A percentile compares a stretch with the other conserved stretches of the same genome.
Conservation (phyloP, 2,113 vertebrate genomes). For the Cromileptes altivelis region DNA sequence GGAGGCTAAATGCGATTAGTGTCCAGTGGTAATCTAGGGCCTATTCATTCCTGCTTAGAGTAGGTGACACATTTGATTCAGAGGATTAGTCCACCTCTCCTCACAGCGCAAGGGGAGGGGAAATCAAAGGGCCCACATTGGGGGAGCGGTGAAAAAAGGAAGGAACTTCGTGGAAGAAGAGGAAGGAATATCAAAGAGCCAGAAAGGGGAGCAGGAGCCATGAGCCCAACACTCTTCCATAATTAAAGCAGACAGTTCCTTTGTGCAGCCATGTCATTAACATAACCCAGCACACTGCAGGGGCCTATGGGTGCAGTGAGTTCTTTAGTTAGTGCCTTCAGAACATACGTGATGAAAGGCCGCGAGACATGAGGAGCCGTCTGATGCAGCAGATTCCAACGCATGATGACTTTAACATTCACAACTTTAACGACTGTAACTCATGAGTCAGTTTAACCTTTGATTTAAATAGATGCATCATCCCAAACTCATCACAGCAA, state of each 20-base stretch:
- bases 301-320: slow-evolving; percentile 12
- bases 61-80: slow-evolving; percentile 76
- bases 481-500: neutral
- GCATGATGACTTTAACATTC: slow-evolving; percentile 13
- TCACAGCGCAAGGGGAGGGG: slow-evolving; percentile 9
- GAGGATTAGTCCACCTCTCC: slow-evolving; percentile 75
- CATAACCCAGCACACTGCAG: slow-evolving; percentile 57
- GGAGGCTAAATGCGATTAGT: slow-evolving; percentile 75
- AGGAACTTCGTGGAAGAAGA: slow-evolving; percentile 36
- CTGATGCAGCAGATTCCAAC: slow-evolving; percentile 26
- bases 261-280: slow-evolving; percentile 76
- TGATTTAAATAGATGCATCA: slow-evolving; percentile 3
- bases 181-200: slow-evolving; percentile 58
- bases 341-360: slow-evolving; percentile 54
- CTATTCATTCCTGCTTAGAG: slow-evolving; percentile 69
- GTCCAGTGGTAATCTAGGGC: slow-evolving; percentile 68
- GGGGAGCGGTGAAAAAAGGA: slow-evolving; percentile 24
- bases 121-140: slow-evolving; percentile 63
- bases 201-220: slow-evolving; percentile 48
- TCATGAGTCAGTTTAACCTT: slow-evolving; percentile 30
- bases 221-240: slow-evolving; percentile 66
- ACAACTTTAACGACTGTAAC: slow-evolving; percentile 1
- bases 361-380: neutral
- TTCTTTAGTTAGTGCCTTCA: slow-evolving; percentile 34
- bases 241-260: slow-evolving; percentile 78